Evolutionary conservation across 1,140 invertebrate species (phyloP).

Genomic region (Aphaenogaster ashmeadi): DNA sequence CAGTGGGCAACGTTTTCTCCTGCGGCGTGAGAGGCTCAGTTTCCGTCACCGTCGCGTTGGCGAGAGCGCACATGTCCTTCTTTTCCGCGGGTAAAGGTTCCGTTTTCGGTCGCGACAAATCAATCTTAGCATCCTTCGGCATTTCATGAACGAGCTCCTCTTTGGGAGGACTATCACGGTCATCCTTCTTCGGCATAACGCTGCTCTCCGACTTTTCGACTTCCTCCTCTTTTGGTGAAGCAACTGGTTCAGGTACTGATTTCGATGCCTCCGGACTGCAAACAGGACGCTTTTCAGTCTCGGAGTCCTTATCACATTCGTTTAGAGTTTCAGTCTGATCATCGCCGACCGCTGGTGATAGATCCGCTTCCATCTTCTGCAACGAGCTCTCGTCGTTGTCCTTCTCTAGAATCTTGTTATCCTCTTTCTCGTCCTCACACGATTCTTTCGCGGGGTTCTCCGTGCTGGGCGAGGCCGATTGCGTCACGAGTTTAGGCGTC

Average conservation of each 20-base stretch:
- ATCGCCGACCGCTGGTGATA: not conserved
- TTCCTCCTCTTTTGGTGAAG: constrained; percentile 68
- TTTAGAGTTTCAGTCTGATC: constrained; percentile 49
- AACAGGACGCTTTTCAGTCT: constrained; percentile 55
- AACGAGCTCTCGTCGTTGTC: constrained; percentile 34
- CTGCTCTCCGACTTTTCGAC: constrained; percentile 57
- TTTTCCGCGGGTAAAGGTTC: constrained; percentile 66
- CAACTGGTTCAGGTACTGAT: constrained; percentile 72
- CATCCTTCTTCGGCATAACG: constrained; percentile 54
- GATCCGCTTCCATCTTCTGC: constrained; percentile 42
- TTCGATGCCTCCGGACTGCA: constrained; percentile 70
- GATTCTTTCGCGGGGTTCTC: constrained; percentile 53
- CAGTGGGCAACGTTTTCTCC: constrained; percentile 77
- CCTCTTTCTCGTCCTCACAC: constrained; percentile 26
- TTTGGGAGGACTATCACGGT: constrained; percentile 21
- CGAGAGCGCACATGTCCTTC: constrained; percentile 61
- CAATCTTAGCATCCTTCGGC: constrained; percentile 67
- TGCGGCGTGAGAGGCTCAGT: constrained; percentile 75
- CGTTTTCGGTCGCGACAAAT: constrained; percentile 64
- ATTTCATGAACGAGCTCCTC: constrained; percentile 62
- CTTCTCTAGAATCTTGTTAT: constrained; percentile 14
- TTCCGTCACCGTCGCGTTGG: constrained; percentile 45
- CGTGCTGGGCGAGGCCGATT: constrained; percentile 3
- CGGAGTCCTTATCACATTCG: constrained; percentile 65
- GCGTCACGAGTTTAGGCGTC: constrained; percentile 71